Base-by-base conservation (phyloP, 2,888 invertebrate genomes). In the Heliconius erato region DNA sequence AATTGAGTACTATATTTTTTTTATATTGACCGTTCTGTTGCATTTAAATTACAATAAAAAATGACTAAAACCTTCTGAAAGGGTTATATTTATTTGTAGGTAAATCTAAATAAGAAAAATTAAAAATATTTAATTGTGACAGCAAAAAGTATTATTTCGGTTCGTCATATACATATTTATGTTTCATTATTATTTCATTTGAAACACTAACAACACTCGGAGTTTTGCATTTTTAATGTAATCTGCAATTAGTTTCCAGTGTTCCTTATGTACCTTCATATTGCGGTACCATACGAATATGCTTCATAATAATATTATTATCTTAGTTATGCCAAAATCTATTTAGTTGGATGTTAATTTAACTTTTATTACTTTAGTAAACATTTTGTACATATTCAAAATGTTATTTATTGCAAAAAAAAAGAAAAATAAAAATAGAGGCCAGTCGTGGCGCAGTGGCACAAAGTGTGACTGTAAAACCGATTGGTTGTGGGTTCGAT, bases 161-260 rank as follows among this genome's bases (percentile, higher is more conserved):
- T 35, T 32, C 7, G n/a, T n/a, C 26, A 63, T 76, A 76, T 16
- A 49, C 19, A 49, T 26, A 40, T 16, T 76, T 28, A 12, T 28
- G 67, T 67, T 76, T 74, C n/a, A 32, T n/a, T 32, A 32, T 74
- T 23, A 54, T 65, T 79, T 68, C 74, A 54, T 79, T 68, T 28
- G 82, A 74, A 79, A 54, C 54, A 26, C 74, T 72, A 63, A 40
- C 65, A 65, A 35, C 74, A 74, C 68, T 68, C 74, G 19, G 67
- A 74, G 68, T 79, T 82, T 82, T 74, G 82, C 82, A 82, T 82
- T 82, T 79, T 82, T 82, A 82, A 82, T 82, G 82, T 79, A 74
- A 82, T 82, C 74, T 82, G 72, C 82, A 82, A 79, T 82, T 82
- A 79, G 82, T 82, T 82, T 74, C 40, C 49, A 74, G 67, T 79